Evolutionary conservation across 2,888 invertebrate species (phyloP), one percentile per base, ranked within the genome.

Genomic region (Drosophila meridionalis): DNA sequence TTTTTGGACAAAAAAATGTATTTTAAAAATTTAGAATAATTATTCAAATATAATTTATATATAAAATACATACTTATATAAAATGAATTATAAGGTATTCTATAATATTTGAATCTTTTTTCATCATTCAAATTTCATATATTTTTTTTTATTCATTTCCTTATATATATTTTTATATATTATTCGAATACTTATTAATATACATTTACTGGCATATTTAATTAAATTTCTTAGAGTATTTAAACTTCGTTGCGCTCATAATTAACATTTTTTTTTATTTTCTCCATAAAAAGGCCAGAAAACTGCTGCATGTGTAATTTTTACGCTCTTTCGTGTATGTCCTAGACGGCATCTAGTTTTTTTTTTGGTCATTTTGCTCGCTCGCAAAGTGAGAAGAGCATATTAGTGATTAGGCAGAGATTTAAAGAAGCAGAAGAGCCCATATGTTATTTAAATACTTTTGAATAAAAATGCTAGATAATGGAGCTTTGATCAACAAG

Each of bases 271-370:
- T 55, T 56, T 62, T 64, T 60, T 64, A 7, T 59, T 57, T 67
- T 57, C 67, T 63, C 59, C 67, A 78, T 80, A 68, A 77, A 80
- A 77, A 85, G 69, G 69, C 64, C 82, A 78, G 81, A 75, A 87
- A 88, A 90, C 40, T 88, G 89, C 83, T 88, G 89, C 73, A 90
- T 87, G 88, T 90, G 83, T 87, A 90, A 85, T 88, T 88, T 87
- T 78, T 82, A 73, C 69, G 70, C 75, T 83, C 74, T 82, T 87
- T 83, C 53, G 69, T 78, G 69, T 75, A 60, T 74, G 57, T 79
- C 69, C 75, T 76, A 59, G 73, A 71, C 75, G 69, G 69, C 73
- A 64, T 75, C 66, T 75, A 86, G 73, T 78, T 71, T 65, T 69
- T 67, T 66, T 68, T 59, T 55, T 76, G 47, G 68, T 62, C 26